Conservation (phyloP, 2,888 invertebrate species). For the Anticlea derivata region DNA sequence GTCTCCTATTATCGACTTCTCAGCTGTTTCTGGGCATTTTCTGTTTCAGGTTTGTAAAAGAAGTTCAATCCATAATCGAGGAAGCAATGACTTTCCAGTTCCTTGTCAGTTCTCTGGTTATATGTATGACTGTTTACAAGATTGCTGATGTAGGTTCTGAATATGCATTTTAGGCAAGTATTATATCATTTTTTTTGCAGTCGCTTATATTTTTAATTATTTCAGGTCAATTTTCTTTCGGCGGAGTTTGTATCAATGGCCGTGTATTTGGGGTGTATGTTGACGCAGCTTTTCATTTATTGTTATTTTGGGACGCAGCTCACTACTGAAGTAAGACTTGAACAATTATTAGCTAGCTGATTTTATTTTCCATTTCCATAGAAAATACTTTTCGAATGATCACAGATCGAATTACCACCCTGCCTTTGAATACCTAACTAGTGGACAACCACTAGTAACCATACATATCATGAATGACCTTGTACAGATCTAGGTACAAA, state of each 20-base stretch:
- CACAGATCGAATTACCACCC: no score
- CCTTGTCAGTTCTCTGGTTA: constrained; percentile 65
- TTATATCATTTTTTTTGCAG: no score
- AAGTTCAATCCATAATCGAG: constrained; percentile 64
- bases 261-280: constrained; percentile 64
- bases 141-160: constrained; percentile 62
- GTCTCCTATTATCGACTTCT: no score
- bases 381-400: no score
- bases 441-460: no score
- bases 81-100: constrained; percentile 66
- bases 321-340: constrained; percentile 60
- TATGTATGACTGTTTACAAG: constrained; percentile 74
- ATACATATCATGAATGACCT: no score
- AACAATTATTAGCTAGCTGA: no score
- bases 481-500: no score
- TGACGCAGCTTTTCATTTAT: constrained; percentile 67
- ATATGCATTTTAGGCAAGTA: no score
- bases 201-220: constrained; percentile 33
- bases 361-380: no score
- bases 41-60: constrained; percentile 56
- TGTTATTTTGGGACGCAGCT: constrained; percentile 71
- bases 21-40: no score
- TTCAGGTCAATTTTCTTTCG: constrained; percentile 61
- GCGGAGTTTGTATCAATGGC: constrained; percentile 64
- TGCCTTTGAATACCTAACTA: no score